phyloP scores from a whole-genome alignment of 2,888 invertebrate species.

The Subacronicta megacephala region DNA sequence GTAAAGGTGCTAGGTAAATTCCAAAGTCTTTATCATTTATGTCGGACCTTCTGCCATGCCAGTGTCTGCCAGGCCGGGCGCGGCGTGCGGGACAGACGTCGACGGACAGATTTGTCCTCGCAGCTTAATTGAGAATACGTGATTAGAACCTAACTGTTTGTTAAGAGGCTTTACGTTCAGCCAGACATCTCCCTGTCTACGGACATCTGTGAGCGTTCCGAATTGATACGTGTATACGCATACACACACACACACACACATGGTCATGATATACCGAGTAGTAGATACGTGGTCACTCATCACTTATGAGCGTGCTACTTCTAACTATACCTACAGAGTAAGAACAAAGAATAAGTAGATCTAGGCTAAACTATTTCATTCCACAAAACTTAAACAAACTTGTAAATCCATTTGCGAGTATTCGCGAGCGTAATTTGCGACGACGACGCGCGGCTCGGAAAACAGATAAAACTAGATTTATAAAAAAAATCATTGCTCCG shows the following conservation, averaged over 20 bases:
- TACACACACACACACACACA: not conserved
- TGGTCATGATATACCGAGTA: not conserved
- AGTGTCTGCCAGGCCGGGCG: not conserved
- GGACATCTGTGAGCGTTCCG: not conserved
- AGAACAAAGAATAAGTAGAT: constrained; percentile 3
- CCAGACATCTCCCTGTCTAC: constrained; percentile 1
- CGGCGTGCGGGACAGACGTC: not conserved
- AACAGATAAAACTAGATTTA: constrained; percentile 15
- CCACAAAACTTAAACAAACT: constrained; percentile 16
- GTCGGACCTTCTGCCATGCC: constrained; percentile 5
- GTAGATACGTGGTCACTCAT: too few relatives aligned
- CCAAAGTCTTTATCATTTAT: too few relatives aligned
- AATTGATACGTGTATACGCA: not conserved
- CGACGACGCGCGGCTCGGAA: not conserved
- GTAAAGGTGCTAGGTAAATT: too few relatives aligned
- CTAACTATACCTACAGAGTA: too few relatives aligned
- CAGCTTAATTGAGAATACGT: constrained; percentile 45
- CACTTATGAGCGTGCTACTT: too few relatives aligned
- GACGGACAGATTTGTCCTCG: constrained; percentile 21
- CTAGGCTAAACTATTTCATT: constrained; percentile 14
- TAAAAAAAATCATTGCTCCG: constrained; percentile 13
- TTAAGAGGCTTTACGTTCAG: constrained; percentile 21
- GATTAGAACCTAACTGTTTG: constrained; percentile 35
- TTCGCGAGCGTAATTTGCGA: constrained; percentile 1
- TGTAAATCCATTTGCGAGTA: constrained; percentile 4